phyloP scores from a whole-genome alignment of 2,113 vertebrate genomes.

The Anhinga anhinga region DNA sequence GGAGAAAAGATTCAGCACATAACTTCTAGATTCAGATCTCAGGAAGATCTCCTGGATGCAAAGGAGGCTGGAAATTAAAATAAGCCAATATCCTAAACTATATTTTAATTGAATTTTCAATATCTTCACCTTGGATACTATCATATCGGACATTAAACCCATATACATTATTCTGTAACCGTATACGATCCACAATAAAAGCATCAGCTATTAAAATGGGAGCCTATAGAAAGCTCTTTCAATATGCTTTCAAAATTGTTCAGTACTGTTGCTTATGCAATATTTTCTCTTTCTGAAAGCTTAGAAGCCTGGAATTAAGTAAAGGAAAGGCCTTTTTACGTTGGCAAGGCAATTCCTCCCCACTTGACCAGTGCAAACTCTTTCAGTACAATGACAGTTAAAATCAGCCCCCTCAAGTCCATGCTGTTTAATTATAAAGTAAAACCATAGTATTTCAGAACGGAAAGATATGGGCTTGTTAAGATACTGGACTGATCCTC shows the following conservation, averaged over 20 bases:
- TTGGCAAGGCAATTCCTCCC: neutral
- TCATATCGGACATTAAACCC: slow-evolving; percentile 56
- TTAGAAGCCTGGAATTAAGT: slow-evolving; percentile 37
- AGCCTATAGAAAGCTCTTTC: slow-evolving; percentile 50
- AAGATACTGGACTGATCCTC: slow-evolving; percentile 16
- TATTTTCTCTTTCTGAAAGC: slow-evolving; percentile 53
- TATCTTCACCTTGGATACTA: slow-evolving; percentile 56
- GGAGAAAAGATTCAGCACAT: neutral
- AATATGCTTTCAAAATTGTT: slow-evolving; percentile 7
- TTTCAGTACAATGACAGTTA: neutral
- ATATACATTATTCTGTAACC: slow-evolving; percentile 45
- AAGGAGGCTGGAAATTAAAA: slow-evolving; percentile 39
- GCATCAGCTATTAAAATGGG: slow-evolving; percentile 35
- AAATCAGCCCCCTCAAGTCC: slow-evolving; percentile 21
- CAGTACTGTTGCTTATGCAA: slow-evolving; percentile 25
- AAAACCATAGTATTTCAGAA: slow-evolving; percentile 13
- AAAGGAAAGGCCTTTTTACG: neutral
- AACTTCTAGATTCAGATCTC: neutral
- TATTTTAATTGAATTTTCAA: slow-evolving; percentile 66
- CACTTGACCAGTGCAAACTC: slow-evolving; percentile 30
- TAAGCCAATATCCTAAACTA: slow-evolving; percentile 48
- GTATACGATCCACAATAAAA: slow-evolving; percentile 43
- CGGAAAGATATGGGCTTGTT: neutral
- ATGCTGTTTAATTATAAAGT: slow-evolving; percentile 48
- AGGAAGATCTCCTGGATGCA: neutral